Percentiles rank a stretch among this genome's conserved stretches.
Evolutionary conservation across 2,888 invertebrate species (phyloP).

Genomic region (Mesorhabditis belari): DNA sequence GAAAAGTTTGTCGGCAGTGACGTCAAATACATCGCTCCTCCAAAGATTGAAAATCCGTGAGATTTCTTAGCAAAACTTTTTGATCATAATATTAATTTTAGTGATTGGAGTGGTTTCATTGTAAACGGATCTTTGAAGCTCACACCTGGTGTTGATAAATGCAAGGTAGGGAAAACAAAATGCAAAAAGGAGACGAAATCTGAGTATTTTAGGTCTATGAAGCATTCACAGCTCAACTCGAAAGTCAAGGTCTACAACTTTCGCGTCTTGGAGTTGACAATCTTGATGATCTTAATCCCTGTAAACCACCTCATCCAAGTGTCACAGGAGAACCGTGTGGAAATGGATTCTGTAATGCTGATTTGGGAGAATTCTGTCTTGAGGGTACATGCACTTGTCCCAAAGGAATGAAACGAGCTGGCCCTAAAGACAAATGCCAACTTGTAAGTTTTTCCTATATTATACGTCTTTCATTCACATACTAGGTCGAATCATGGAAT

Average conservation of each 20-base stretch:
- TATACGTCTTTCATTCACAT: not conserved
- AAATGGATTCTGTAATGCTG: slow-evolving; percentile 31
- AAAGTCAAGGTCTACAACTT: not conserved
- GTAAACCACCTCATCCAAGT: slow-evolving; percentile 3
- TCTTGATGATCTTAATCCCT: not conserved
- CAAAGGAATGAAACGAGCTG: slow-evolving; percentile 36
- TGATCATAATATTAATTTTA: not conserved
- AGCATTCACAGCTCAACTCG: not conserved
- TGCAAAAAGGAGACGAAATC: not conserved
- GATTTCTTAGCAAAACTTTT: not conserved
- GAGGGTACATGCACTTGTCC: slow-evolving; percentile 44
- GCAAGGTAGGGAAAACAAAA: slow-evolving; percentile 8
- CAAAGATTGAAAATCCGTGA: slow-evolving; percentile 36
- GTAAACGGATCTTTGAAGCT: slow-evolving; percentile 35
- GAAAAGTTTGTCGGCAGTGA: slow-evolving; percentile 36
- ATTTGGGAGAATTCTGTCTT: slow-evolving; percentile 50
- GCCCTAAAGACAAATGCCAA: slow-evolving; percentile 28
- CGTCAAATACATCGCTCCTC: slow-evolving; percentile 43
- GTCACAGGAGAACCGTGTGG: slow-evolving; percentile 39
- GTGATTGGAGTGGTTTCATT: slow-evolving; percentile 43
- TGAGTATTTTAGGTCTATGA: not conserved
- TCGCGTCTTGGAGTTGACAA: not conserved
- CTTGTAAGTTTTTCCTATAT: slow-evolving; percentile 10
- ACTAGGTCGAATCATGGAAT: slow-evolving; percentile 33
- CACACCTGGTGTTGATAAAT: slow-evolving; percentile 29